Percentiles rank a stretch among this genome's conserved stretches.
phyloP scores from a whole-genome alignment of 2,113 vertebrate genomes.

The Peromyscus polionotus region DNA sequence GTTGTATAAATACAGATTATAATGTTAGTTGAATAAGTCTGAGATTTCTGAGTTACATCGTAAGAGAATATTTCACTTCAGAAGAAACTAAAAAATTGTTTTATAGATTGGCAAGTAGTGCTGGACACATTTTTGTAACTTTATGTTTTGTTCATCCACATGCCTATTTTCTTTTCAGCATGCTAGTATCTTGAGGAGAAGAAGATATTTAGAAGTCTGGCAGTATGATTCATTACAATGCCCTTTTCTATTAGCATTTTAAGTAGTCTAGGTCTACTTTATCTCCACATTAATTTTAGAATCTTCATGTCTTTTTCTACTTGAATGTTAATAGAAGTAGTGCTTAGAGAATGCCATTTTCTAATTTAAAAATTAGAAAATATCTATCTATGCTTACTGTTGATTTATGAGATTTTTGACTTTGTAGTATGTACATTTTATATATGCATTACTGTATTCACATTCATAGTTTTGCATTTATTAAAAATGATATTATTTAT shows the following conservation, averaged over 20 bases:
- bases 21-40: constrained; percentile 15
- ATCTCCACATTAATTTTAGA: background rate
- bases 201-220: background rate
- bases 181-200: background rate
- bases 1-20: background rate
- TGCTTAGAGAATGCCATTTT: background rate
- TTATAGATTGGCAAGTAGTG: background rate
- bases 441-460: background rate
- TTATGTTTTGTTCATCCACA: background rate
- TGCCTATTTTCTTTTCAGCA: background rate
- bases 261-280: background rate
- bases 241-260: background rate
- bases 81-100: background rate
- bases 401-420: background rate
- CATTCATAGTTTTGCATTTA: background rate
- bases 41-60: background rate
- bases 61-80: background rate
- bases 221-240: background rate
- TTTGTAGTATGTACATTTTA: background rate
- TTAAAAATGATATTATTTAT: background rate
- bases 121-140: too few relatives aligned
- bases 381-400: background rate
- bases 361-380: background rate
- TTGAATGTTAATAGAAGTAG: background rate
- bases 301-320: background rate